phyloP scores from a whole-genome alignment of 64 coral and sea anemone species.

The Exaiptasia diaphana region DNA sequence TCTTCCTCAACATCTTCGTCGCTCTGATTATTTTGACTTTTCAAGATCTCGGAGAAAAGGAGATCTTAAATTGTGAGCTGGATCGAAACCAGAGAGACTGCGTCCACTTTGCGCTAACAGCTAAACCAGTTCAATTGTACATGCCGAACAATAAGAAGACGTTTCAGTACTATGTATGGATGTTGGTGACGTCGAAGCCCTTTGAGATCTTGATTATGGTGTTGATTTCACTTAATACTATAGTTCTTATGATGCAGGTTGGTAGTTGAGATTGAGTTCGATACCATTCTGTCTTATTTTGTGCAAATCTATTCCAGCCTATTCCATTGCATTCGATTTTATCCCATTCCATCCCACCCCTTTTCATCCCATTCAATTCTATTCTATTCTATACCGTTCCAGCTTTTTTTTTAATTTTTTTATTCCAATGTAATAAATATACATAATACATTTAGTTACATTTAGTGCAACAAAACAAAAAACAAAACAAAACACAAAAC shows the following conservation, averaged over 20 bases:
- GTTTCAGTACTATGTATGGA: conserved; percentile 78
- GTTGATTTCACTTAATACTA: conserved; percentile 81
- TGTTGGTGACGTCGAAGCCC: conserved; percentile 66
- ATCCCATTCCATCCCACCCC: background rate
- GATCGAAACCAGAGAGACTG: conserved; percentile 98
- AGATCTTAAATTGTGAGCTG: conserved; percentile 86
- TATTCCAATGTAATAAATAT: too few species aligned
- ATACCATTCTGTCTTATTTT: background rate
- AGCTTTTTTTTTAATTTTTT: too few species aligned
- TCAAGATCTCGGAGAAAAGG: conserved; percentile 87
- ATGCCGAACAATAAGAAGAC: conserved; percentile 81
- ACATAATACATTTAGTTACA: too few species aligned
- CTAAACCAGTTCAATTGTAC: conserved; percentile 76
- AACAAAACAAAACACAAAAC: too few species aligned
- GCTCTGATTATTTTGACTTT: conserved; percentile 98
- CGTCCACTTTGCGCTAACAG: conserved; percentile 81
- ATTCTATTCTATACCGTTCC: too few species aligned
- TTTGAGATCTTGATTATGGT: conserved; percentile 94
- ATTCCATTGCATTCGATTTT: background rate
- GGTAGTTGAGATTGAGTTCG: background rate
- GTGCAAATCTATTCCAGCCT: background rate
- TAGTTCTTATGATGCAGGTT: conserved; percentile 91
- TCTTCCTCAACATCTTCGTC: conserved; percentile 98
- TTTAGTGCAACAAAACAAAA: too few species aligned
- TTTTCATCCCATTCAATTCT: background rate